Base-by-base conservation (phyloP, 2,797 vertebrate species). In the Chanos chanos region DNA sequence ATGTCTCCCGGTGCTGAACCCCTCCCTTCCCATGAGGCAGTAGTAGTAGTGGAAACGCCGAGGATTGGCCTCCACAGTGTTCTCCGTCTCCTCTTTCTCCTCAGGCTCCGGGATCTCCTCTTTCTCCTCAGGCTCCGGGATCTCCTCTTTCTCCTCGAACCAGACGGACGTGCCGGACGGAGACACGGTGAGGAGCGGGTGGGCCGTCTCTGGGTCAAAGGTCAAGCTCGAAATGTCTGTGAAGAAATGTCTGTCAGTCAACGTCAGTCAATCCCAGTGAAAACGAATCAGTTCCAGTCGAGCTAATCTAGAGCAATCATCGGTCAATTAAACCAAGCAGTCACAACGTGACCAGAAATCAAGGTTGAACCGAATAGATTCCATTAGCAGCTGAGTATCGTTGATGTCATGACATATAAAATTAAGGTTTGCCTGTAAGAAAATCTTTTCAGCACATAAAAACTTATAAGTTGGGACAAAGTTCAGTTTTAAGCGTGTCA, bases 11-110 rank as follows among this genome's bases (percentile, higher is more conserved):
- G 78, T 61, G 33, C 66, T 85, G 74, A 90, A 90, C 36, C 81
- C 43, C 70, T 82, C 75, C 1, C 45, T 58, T 5, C 83, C 82
- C 47, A 89, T 30, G 22, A 85, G 28, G 1, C 83, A 85, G 77
- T 87, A 89, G 58, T 89, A 90, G 71, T 84, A 86, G 68, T 87
- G 58, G 67, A 91, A 90, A 18, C 81, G 70, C n/a, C n/a, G n/a
- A n/a, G n/a, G n/a, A n/a, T n/a, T n/a, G n/a, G n/a, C n/a, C n/a
- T n/a, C n/a, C n/a, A n/a, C n/a, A n/a, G n/a, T n/a, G 2, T 70
- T 80, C 0, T 81, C 78, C 75, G 81, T 86, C 12, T 54, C 30
- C 34, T 65, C 67, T 51, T 71, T 56, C n/a, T n/a, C n/a, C n/a
- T n/a, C n/a, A n/a, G n/a, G n/a, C 2, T 70, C 80, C 0, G 81